Conservation (phyloP, 2,113 vertebrate species). For the Oxyruncus cristatus region DNA sequence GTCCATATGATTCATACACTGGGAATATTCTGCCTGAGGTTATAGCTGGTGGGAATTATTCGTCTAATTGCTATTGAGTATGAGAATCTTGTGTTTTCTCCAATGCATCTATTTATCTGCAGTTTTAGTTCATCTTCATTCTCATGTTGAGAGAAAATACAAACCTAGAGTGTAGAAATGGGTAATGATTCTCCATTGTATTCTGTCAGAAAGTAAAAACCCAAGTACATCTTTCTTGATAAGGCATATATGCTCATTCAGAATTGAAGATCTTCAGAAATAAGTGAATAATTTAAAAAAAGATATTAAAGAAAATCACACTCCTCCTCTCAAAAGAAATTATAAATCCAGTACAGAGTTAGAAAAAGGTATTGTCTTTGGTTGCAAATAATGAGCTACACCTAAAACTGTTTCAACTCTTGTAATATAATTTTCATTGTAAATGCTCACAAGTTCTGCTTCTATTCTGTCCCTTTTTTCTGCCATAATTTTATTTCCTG, state of each 20-base stretch:
- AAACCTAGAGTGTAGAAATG: not conserved
- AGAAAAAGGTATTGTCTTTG: not conserved
- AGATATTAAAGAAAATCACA: not conserved
- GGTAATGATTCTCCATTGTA: not conserved
- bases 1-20: not conserved
- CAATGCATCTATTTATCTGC: not conserved
- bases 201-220: not conserved
- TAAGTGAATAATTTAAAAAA: not conserved
- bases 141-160: not conserved
- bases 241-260: not conserved
- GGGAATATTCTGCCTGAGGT: not conserved
- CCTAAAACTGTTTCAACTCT: not conserved
- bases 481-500: not conserved
- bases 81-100: not conserved
- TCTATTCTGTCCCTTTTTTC: fast-evolving
- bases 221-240: not conserved
- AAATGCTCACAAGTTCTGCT: not conserved
- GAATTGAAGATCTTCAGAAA: not conserved
- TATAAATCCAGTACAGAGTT: not conserved
- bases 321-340: not conserved
- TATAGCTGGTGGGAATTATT: not conserved
- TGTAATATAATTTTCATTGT: not conserved
- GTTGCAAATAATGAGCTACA: not conserved
- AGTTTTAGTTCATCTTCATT: not conserved
- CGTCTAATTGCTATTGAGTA: not conserved